phyloP scores from a whole-genome alignment of 2,797 vertebrate genomes.

The Erethizon dorsatum region DNA sequence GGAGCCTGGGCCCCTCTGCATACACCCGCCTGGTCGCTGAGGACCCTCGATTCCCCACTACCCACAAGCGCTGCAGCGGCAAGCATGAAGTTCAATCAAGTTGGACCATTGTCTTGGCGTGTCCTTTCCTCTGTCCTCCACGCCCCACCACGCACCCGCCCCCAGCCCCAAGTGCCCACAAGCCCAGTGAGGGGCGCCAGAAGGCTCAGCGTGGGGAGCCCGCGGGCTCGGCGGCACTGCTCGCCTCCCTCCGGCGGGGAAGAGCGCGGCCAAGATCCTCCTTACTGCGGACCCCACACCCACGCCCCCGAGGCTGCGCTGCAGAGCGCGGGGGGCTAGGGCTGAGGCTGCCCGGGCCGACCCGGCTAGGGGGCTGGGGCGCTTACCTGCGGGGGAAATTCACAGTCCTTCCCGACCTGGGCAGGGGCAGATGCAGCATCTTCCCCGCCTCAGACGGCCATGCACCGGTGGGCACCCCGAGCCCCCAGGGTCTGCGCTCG shows the following conservation, averaged over 20 bases:
- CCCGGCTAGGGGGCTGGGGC: not conserved
- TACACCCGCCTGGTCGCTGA: not conserved
- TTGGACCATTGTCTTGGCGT: slow-evolving; percentile 72
- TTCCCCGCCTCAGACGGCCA: slow-evolving; percentile 48
- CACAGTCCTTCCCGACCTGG: slow-evolving; percentile 79
- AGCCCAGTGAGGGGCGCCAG: not conserved
- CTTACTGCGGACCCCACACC: slow-evolving; percentile 56
- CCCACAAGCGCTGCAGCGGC: not conserved
- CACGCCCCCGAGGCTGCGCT: not conserved
- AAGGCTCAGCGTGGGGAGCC: not conserved
- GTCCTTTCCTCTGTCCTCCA: not conserved
- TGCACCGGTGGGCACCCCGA: not conserved
- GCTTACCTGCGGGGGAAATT: slow-evolving; percentile 86
- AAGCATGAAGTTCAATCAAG: slow-evolving; percentile 67
- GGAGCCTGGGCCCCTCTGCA: not conserved
- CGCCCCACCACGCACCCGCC: not conserved
- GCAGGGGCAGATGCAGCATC: slow-evolving; percentile 86
- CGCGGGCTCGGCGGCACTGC: not conserved
- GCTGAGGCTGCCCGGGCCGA: not conserved
- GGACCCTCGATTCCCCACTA: not conserved
- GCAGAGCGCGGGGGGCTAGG: not conserved
- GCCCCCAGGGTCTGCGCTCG: not conserved
- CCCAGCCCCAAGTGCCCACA: not conserved
- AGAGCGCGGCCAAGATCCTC: slow-evolving; percentile 24
- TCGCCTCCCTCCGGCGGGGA: not conserved